Base-by-base conservation (phyloP, 2,888 invertebrate species). In the Stomorhina lunata region DNA sequence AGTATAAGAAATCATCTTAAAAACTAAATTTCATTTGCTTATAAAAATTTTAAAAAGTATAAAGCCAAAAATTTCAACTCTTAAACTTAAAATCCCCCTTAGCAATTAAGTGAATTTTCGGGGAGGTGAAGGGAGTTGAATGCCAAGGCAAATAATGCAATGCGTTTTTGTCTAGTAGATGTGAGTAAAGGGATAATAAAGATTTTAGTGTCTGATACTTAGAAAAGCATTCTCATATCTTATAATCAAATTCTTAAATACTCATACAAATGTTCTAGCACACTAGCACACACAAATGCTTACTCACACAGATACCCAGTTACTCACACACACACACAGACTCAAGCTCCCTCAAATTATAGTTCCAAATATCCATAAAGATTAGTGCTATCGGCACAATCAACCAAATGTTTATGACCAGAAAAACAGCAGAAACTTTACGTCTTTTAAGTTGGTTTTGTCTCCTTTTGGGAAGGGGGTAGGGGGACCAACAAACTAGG, bases 351-450 rank as follows among this genome's bases (percentile, higher is more conserved):
- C 72, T 50, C 50, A 72, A 45, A 7, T 37, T 1, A 17, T 40
- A 50, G 12, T 40, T 17, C 40, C 50, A 45, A 50, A 77, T 77
- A 59, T 61, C 29, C 76, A 61, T 76, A 71, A 76, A 68, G 81
- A 77, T 77, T 72, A 81, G 76, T 81, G 82, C 75, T 82, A 79
- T 79, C 69, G 79, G 69, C 82, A 66, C 68, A 71, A 78, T 78
- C 75, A 65, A 66, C 43, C 69, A 69, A 71, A 71, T 69, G 69
- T 82, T 82, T 82, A 79, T 79, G 82, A 9, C 65, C 69, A 55
- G n/a, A n/a, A 15, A 25, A 57, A 15, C 71, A 53, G 57, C 29
- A 22, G n/a, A 27, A 65, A 43, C 25, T 20, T 15, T 55, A 55
- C 40, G 17, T 59, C 68, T 76, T 76, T 7, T 7, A 37, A 65